Evolutionary conservation across 1,140 invertebrate genomes (phyloP), one percentile per base, ranked within the genome.

Genomic region (Pseudoatta argentina): DNA sequence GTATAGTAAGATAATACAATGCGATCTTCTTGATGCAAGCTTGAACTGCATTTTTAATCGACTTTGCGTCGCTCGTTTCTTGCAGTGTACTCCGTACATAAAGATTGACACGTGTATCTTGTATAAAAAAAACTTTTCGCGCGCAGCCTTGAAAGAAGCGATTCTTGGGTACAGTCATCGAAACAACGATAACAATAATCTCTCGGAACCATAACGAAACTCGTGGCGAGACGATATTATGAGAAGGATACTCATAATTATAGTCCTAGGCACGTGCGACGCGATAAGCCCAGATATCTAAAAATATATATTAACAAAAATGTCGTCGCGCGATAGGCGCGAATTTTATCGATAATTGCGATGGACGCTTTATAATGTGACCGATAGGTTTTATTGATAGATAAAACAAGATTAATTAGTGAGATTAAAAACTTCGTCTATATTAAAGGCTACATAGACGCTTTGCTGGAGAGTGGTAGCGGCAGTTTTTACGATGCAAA

Each of bases 91-190:
- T 59, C 39, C 16, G 51, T 73, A 53, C 59, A 78, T 66, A 78
- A 85, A 77, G 82, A 85, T 64, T 78, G 72, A 71, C 85, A 82
- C 85, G 76, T 30, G 53, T 81, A 79, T 67, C 64, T 81, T 86
- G 85, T 86, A 81, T 81, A 86, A 86, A 79, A 79, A 79, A 69
- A 79, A 86, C 75, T 61, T 77, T 85, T 67, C 2, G 64, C n/a
- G 51, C 44, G 24, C 64, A 53, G 76, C 85, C 85, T 86, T 86
- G 85, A 66, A 82, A 18, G 55, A 61, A 55, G 76, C 64, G 76
- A 86, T 86, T 81, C 61, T 78, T 66, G 53, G 75, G 77, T 71
- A 82, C 75, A 86, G 85, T 86, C 85, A 86, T 81, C 75, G 76
- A 69, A 86, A 69, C 76, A 78, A 71, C 53, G 85, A 86, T 86